Base-by-base conservation (phyloP, 2,113 vertebrate genomes). In the Pseudorhombus dupliciocellatus region DNA sequence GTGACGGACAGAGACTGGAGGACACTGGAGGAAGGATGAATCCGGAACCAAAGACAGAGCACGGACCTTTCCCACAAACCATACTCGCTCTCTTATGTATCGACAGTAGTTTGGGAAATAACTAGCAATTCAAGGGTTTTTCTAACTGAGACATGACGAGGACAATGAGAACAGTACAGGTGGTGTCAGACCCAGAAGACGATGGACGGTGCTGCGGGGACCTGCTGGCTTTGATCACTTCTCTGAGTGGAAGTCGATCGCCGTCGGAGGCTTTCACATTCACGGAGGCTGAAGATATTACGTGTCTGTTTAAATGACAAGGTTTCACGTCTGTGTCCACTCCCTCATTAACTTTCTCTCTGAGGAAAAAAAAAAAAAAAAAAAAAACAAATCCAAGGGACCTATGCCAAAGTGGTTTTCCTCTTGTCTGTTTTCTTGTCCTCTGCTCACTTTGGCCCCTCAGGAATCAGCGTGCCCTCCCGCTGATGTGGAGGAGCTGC, bases 21-120 rank as follows among this genome's bases (percentile, higher is more conserved):
- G 50, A 55, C 16, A 18, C 8, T 51, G 68, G 56, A 58, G 48
- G 59, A 57, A 56, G 65, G 65, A 66, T 66, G 25, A 75, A 89
- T 89, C 86, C 84, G 84, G 89, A 91, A 92, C 92, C 92, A 93
- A 93, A 93, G 92, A 93, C 56, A 51, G 74, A 61, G 72, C 52
- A 52, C 50, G 53, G 62, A 81, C 30, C 50, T 73, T 73, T 67
- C 75, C 75, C 80, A 67, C 75, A 54, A 59, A 30, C 68, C 53
- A 42, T 55, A n/a, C 68, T 40, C 12, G 44, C 34, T 73, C 46
- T 62, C 48, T 12, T 12, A 9, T 77, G 62, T 63, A 70, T 69
- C 50, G 62, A 76, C 76, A 83, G 74, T 67, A 54, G 66, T 50
- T 61, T 21, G 66, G 25, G 24, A 52, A n/a, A 26, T 44, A 20